Evolutionary conservation across 2,113 vertebrate genomes (phyloP).

Genomic region (Pachycephala philippinensis): DNA sequence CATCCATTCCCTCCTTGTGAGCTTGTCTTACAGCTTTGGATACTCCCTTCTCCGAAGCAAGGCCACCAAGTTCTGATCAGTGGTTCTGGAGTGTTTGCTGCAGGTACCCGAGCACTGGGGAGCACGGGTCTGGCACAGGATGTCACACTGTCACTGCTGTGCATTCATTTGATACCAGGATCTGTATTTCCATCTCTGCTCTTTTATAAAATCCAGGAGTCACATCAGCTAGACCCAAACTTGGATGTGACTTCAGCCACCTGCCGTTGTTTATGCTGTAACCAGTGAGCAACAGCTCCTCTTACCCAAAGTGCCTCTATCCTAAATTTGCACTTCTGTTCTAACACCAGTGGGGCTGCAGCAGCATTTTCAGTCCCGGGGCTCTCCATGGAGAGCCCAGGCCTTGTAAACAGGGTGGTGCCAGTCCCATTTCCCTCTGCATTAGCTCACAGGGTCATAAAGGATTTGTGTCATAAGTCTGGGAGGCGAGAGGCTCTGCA

Average conservation of each 20-base stretch:
- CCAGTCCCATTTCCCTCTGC: neutral
- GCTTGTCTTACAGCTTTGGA: neutral
- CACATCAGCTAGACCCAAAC: neutral
- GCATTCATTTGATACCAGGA: neutral
- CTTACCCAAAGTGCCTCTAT: neutral
- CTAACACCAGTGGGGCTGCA: neutral
- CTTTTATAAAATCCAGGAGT: neutral
- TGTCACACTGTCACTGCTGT: neutral
- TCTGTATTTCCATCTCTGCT: neutral
- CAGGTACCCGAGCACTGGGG: neutral
- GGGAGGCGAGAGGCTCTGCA: neutral
- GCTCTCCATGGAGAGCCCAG: neutral
- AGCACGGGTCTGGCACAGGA: rapidly evolving
- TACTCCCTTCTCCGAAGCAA: neutral
- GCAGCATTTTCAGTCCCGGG: neutral
- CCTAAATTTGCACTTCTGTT: neutral
- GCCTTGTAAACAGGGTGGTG: neutral
- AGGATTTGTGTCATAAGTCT: neutral
- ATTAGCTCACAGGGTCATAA: neutral
- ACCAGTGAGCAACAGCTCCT: neutral
- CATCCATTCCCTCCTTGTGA: neutral
- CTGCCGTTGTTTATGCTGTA: rapidly evolving
- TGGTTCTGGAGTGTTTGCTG: neutral
- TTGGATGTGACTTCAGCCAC: neutral
- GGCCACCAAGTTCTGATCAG: neutral